A percentile compares a stretch with the other conserved stretches of the same genome.
These are phyloP conservation scores for Lycaena phlaeas DNA, from an alignment of 2,888 invertebrate genomes.

Conservation along the genomic window DNA sequence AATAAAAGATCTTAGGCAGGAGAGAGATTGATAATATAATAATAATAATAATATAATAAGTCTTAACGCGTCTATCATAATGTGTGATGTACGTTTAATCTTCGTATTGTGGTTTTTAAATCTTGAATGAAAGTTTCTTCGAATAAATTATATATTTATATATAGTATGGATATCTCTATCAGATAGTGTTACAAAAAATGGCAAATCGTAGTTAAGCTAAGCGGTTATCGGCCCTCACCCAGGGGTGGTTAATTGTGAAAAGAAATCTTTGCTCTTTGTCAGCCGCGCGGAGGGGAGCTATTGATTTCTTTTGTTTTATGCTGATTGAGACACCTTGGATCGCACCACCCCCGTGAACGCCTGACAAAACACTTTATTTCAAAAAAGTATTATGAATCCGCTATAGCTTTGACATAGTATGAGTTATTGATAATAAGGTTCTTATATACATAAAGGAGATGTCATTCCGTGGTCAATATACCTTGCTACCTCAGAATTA, in stretches of 20 bases:
- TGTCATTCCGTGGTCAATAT: no score
- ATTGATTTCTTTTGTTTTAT: constrained; percentile 75
- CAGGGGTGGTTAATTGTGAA: constrained; percentile 70
- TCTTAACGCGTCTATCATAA: no score
- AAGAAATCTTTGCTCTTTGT: constrained; percentile 73
- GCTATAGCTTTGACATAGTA: background rate
- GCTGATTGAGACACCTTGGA: constrained; percentile 73
- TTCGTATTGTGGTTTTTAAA: no score
- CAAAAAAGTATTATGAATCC: constrained; percentile 36
- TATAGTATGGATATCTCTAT: constrained; percentile 6
- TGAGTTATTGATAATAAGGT: background rate
- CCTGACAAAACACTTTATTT: constrained; percentile 63
- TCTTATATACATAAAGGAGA: no score
- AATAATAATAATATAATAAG: no score
- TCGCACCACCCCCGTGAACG: constrained; percentile 48
- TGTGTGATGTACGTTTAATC: no score
- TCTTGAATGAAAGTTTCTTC: no score
- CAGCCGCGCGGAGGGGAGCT: constrained; percentile 55
- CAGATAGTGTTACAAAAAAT: constrained; percentile 12
- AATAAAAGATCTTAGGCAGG: no score
- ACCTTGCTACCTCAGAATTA: no score
- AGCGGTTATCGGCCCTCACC: constrained; percentile 56
- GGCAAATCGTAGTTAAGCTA: constrained; percentile 36
- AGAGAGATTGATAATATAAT: no score
- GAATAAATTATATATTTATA: no score